phyloP scores from a whole-genome alignment of 2,797 vertebrate genomes.

The Onychomys arenicola region DNA sequence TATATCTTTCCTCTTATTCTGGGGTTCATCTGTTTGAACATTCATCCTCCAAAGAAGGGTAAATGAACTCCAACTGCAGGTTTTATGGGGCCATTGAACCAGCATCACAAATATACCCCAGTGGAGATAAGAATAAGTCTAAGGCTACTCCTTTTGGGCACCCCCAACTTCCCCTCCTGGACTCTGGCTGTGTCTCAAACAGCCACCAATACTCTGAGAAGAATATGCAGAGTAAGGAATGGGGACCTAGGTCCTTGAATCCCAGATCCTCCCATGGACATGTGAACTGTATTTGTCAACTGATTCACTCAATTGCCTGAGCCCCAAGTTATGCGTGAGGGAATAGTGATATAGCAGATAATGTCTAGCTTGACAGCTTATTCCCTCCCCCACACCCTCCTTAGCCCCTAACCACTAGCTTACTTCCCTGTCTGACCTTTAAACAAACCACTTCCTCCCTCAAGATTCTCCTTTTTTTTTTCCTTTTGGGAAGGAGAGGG shows the following conservation, averaged over 20 bases:
- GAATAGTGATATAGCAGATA: neutral
- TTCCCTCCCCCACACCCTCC: neutral
- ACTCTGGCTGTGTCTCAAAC: slow-evolving; percentile 36
- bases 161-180: neutral
- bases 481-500: neutral
- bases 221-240: neutral
- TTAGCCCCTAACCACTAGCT: neutral
- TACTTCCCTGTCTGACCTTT: neutral
- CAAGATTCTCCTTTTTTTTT: neutral
- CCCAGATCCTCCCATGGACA: too few relatives aligned
- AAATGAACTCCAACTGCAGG: slow-evolving; percentile 63
- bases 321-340: neutral
- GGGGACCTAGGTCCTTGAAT: neutral
- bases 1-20: neutral
- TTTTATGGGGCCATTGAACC: slow-evolving; percentile 73
- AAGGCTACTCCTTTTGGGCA: slow-evolving; percentile 1
- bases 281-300: neutral
- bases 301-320: neutral
- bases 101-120: neutral
- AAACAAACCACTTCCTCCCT: neutral
- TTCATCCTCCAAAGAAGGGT: neutral
- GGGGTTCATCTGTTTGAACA: neutral
- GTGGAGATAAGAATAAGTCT: slow-evolving; percentile 52
- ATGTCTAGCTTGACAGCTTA: neutral
- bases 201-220: neutral